Percentiles rank a stretch among this genome's conserved stretches.
These are phyloP conservation scores for Dendropsophus ebraccatus DNA, from an alignment of 2,113 vertebrate genomes.

Conservation along the genomic window DNA sequence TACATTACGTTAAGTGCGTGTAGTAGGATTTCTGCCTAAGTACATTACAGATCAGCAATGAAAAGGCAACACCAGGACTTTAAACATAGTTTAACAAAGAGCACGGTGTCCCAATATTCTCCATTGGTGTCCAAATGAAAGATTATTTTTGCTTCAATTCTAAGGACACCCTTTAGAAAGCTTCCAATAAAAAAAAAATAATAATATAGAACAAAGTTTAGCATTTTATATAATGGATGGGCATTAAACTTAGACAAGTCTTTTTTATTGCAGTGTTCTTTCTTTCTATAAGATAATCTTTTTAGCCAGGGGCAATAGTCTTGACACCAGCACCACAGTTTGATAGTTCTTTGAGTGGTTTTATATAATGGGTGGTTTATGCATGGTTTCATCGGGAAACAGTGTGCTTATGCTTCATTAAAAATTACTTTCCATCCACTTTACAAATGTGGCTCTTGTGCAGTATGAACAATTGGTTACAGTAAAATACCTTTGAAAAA, in stretches of 20 bases:
- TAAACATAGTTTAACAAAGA: constrained; percentile 27
- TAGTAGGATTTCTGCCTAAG: constrained; percentile 18
- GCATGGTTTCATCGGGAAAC: constrained; percentile 16
- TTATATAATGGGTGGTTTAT: constrained; percentile 25
- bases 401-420: background rate
- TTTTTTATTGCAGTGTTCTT: background rate
- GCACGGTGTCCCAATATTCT: background rate
- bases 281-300: background rate
- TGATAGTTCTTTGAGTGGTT: constrained; percentile 1
- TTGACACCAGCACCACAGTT: background rate
- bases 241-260: background rate
- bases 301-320: background rate
- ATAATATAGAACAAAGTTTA: constrained; percentile 8
- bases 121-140: constrained; percentile 11
- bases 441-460: background rate
- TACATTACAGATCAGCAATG: constrained; percentile 21
- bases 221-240: background rate
- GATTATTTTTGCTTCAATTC: constrained; percentile 6
- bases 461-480: background rate
- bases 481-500: background rate
- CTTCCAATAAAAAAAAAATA: background rate
- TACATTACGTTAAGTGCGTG: constrained; percentile 12
- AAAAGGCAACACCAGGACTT: constrained; percentile 5
- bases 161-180: background rate
- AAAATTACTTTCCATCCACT: constrained; percentile 32